A percentile compares a stretch with the other conserved stretches of the same genome.
Evolutionary conservation across 2,113 vertebrate genomes (phyloP).

Genomic region (Larimichthys polyactis): DNA sequence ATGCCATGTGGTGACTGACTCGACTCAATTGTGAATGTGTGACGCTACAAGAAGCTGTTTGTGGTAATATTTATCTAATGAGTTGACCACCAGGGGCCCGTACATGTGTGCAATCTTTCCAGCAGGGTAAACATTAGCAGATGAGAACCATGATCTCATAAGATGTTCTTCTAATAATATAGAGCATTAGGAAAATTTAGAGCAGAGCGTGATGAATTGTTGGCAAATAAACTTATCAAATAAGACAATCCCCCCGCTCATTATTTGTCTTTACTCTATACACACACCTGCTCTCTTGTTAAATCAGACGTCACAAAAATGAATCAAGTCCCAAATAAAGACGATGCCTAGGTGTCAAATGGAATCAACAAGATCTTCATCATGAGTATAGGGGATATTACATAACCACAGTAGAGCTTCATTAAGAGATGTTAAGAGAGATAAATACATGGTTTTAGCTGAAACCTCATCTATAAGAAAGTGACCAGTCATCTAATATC

Average conservation of each 20-base stretch:
- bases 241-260: slow-evolving; percentile 55
- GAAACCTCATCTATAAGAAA: slow-evolving; percentile 5
- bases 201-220: slow-evolving; percentile 1
- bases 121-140: slow-evolving; percentile 25
- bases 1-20: slow-evolving; percentile 14
- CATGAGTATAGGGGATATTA: slow-evolving; percentile 26
- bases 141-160: slow-evolving; percentile 15
- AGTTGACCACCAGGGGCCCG: slow-evolving; percentile 18
- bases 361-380: slow-evolving; percentile 44
- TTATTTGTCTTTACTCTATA: slow-evolving; percentile 31
- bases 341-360: slow-evolving; percentile 13
- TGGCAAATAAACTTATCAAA: slow-evolving; percentile 51
- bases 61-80: slow-evolving; percentile 35
- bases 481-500: neutral
- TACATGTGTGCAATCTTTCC: slow-evolving; percentile 9
- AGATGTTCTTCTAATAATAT: slow-evolving; percentile 25
- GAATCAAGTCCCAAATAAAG: slow-evolving; percentile 50
- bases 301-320: slow-evolving; percentile 55
- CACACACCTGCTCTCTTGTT: slow-evolving; percentile 11
- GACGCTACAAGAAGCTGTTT: slow-evolving; percentile 18
- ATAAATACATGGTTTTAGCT: neutral
- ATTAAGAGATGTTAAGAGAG: neutral
- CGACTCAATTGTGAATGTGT: slow-evolving; percentile 36
- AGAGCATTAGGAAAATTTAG: slow-evolving; percentile 28
- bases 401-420: slow-evolving; percentile 28